Conservation (phyloP, 2,888 invertebrate species). For the Apocheima hispidaria region DNA sequence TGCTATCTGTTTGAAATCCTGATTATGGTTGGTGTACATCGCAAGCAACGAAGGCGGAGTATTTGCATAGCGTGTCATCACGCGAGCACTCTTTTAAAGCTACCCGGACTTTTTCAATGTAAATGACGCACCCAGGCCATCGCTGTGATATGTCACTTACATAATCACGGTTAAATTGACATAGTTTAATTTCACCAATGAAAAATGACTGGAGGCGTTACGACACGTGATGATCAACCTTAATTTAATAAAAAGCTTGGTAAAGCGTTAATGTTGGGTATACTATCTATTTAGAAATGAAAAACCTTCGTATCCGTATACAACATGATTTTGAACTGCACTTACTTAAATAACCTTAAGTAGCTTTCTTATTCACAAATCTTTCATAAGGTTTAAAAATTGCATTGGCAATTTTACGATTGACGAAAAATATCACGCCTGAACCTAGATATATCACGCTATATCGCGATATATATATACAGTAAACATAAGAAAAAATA, state of each 20-base stretch:
- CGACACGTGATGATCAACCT: conserved; percentile 3
- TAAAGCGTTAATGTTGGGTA: not conserved
- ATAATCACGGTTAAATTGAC: conserved; percentile 22
- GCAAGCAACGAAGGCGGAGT: conserved; percentile 41
- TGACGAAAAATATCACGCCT: no score
- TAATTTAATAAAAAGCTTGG: not conserved
- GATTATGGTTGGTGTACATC: conserved; percentile 44
- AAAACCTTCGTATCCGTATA: no score
- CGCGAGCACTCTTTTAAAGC: conserved; percentile 51
- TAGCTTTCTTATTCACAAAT: no score
- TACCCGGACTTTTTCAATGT: conserved; percentile 41
- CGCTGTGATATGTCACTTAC: conserved; percentile 24
- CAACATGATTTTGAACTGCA: no score
- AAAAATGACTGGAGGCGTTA: conserved; percentile 8
- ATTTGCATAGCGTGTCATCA: conserved; percentile 62
- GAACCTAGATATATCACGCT: no score
- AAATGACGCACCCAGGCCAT: conserved; percentile 36
- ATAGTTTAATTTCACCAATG: conserved; percentile 5
- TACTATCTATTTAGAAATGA: not conserved
- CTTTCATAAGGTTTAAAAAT: no score
- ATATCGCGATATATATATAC: no score
- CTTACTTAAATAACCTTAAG: no score
- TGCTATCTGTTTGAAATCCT: conserved; percentile 44
- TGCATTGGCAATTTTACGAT: no score
- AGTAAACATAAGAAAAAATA: no score